A percentile compares a stretch with the other conserved stretches of the same genome.
phyloP scores from a whole-genome alignment of 2,888 invertebrate genomes.

The Pyrochroa serraticornis region DNA sequence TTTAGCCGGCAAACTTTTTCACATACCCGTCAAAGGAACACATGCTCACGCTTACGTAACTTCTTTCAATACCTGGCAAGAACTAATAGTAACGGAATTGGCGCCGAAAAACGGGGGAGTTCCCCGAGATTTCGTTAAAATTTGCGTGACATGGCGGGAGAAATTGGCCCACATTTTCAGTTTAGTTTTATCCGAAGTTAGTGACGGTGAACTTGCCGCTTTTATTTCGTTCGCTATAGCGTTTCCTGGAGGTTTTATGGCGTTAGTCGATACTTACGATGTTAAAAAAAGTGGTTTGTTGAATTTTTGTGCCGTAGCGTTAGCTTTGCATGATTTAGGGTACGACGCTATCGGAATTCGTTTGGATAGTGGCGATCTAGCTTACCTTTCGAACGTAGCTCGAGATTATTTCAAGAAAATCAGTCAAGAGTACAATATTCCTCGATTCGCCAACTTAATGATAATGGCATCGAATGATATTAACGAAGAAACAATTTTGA shows the following conservation, averaged over 20 bases:
- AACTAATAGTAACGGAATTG: constrained; percentile 60
- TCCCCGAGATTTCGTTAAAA: constrained; percentile 67
- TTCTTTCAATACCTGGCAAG: constrained; percentile 76
- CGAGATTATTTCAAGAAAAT: constrained; percentile 81
- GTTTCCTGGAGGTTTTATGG: constrained; percentile 92
- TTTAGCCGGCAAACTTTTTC: constrained; percentile 93
- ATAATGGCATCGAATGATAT: constrained; percentile 99
- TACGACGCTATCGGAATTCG: constrained; percentile 89
- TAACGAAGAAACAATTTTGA: constrained; percentile 97
- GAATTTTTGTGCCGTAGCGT: constrained; percentile 94
- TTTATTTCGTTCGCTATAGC: constrained; percentile 92
- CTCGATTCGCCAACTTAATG: constrained; percentile 84
- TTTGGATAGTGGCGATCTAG: constrained; percentile 96
- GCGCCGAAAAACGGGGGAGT: constrained; percentile 44
- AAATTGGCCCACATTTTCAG: constrained; percentile 72
- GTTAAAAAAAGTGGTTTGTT: constrained; percentile 92
- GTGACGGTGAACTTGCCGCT: constrained; percentile 93
- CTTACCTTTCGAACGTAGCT: constrained; percentile 89
- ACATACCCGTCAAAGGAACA: constrained; percentile 96
- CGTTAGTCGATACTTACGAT: constrained; percentile 98
- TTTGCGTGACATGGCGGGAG: constrained; percentile 71
- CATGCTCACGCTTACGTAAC: constrained; percentile 98
- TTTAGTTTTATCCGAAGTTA: constrained; percentile 83
- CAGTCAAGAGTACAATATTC: constrained; percentile 73
- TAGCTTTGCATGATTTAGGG: constrained; percentile 88